Percentiles rank a stretch among this genome's conserved stretches.
phyloP scores from a whole-genome alignment of 2,113 vertebrate genomes.

The Baryphthengus martii region DNA sequence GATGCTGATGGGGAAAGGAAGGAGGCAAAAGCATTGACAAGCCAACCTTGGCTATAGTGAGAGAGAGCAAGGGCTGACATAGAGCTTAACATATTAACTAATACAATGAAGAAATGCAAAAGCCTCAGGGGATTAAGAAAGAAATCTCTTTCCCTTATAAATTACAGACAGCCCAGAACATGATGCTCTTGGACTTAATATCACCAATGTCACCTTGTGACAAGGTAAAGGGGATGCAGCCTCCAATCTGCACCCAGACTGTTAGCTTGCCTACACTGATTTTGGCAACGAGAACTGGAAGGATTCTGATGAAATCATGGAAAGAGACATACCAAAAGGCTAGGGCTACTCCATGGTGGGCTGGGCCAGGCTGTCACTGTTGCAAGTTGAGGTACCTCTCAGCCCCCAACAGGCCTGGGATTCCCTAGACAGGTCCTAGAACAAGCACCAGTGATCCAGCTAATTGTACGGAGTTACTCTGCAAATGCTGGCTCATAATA shows the following conservation, averaged over 20 bases:
- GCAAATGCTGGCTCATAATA: neutral
- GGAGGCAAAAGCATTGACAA: neutral
- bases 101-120: neutral
- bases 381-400: neutral
- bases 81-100: neutral
- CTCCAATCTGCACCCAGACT: neutral
- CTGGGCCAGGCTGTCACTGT: neutral
- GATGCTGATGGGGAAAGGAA: neutral
- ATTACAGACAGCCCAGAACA: neutral
- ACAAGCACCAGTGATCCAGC: neutral
- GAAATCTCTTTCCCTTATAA: neutral
- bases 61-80: neutral
- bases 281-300: neutral
- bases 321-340: neutral
- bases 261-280: neutral
- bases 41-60: neutral
- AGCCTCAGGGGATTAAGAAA: neutral
- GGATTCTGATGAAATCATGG: neutral
- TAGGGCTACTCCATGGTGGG: neutral
- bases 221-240: neutral
- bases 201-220: neutral
- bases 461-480: neutral
- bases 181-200: neutral
- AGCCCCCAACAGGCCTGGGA: neutral
- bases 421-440: neutral